Evolutionary conservation across 2,888 invertebrate species (phyloP).

Genomic region (Clunio marinus): DNA sequence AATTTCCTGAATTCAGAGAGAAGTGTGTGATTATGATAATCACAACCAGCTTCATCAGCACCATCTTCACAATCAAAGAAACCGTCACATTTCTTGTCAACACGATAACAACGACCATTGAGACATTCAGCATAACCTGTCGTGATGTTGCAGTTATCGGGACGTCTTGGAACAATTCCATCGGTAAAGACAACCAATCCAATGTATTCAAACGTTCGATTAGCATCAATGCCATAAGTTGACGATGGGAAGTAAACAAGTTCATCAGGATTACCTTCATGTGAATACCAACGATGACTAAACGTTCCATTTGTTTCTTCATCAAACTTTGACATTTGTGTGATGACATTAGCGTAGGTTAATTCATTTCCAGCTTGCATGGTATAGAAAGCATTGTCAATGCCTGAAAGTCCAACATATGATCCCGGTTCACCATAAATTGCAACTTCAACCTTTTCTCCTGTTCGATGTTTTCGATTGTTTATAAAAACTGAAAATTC

Average conservation of each 20-base stretch:
- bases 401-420: slow-evolving; percentile 86
- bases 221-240: slow-evolving; percentile 89
- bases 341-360: slow-evolving; percentile 78
- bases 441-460: slow-evolving; percentile 88
- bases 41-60: slow-evolving; percentile 78
- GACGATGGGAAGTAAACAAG: slow-evolving; percentile 83
- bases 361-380: slow-evolving; percentile 92
- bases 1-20: slow-evolving; percentile 71
- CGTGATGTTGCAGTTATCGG: slow-evolving; percentile 65
- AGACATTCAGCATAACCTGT: slow-evolving; percentile 75
- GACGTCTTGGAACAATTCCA: slow-evolving; percentile 67
- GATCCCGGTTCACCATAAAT: slow-evolving; percentile 92
- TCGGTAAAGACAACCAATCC: slow-evolving; percentile 90
- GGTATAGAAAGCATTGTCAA: slow-evolving; percentile 82
- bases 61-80: slow-evolving; percentile 74
- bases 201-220: slow-evolving; percentile 86
- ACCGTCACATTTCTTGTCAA: slow-evolving; percentile 74
- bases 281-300: slow-evolving; percentile 77
- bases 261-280: slow-evolving; percentile 79
- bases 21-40: slow-evolving; percentile 62
- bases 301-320: slow-evolving; percentile 81
- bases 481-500: slow-evolving; percentile 85
- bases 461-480: slow-evolving; percentile 88
- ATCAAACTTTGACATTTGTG: slow-evolving; percentile 83
- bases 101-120: slow-evolving; percentile 72